These are phyloP conservation scores for Mythimna loreyi DNA, from an alignment of 2,888 invertebrate species.

Conservation along the genomic window DNA sequence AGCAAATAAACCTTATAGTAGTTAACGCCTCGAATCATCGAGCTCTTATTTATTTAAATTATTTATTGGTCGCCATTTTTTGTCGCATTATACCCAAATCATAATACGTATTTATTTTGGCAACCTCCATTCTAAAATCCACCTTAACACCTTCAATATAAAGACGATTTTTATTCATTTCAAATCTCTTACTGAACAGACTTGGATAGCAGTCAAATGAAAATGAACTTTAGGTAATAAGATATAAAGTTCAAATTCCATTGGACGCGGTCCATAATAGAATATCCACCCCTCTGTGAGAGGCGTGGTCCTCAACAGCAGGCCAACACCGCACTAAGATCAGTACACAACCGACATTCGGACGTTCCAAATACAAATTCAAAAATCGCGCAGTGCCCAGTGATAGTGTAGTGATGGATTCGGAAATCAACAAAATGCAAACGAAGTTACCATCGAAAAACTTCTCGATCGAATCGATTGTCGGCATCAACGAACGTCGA, in stretches of 20 bases:
- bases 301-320: slow-evolving; percentile 74
- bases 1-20: slow-evolving; percentile 59
- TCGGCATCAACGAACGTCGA: slow-evolving; percentile 83
- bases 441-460: slow-evolving; percentile 90
- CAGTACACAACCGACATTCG: slow-evolving; percentile 76
- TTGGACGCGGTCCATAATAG: slow-evolving; percentile 14
- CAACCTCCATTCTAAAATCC: slow-evolving; percentile 6
- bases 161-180: slow-evolving; percentile 27
- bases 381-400: slow-evolving; percentile 64
- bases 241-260: slow-evolving; percentile 33
- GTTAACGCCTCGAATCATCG: slow-evolving; percentile 63
- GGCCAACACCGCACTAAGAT: slow-evolving; percentile 67
- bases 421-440: slow-evolving; percentile 84
- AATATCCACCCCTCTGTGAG: slow-evolving; percentile 69
- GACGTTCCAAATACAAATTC: slow-evolving; percentile 74
- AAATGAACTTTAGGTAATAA: fast-evolving
- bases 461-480: slow-evolving; percentile 92
- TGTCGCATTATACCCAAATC: slow-evolving; percentile 61
- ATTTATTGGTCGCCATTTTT: slow-evolving; percentile 65
- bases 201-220: slow-evolving; percentile 1
- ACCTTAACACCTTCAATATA: fast-evolving
- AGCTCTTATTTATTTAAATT: slow-evolving; percentile 64
- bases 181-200: not conserved
- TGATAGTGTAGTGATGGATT: slow-evolving; percentile 80
- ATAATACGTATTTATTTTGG: slow-evolving; percentile 64